Conservation (phyloP, 1,140 invertebrate genomes). For the Drosophila virilis region DNA sequence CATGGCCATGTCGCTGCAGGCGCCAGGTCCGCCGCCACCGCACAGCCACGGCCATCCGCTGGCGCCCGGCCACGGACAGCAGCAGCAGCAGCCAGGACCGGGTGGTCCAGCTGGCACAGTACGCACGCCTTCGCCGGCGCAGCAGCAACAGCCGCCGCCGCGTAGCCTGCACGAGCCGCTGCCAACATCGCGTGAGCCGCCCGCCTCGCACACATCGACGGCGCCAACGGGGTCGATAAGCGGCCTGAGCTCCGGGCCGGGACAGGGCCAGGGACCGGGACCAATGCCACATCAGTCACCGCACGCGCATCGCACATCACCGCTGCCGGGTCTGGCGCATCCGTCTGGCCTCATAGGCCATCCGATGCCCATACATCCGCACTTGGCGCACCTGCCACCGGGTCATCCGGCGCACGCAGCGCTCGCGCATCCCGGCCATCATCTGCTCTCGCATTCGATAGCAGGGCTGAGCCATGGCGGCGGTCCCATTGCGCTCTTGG, state of each 20-base stretch:
- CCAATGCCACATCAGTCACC: slow-evolving; percentile 68
- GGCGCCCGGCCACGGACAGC: slow-evolving; percentile 81
- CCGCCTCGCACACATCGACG: slow-evolving; percentile 62
- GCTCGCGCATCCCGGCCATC: slow-evolving; percentile 75
- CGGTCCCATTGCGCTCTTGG: slow-evolving; percentile 73
- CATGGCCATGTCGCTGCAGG: slow-evolving; percentile 75
- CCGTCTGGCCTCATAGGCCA: slow-evolving; percentile 76
- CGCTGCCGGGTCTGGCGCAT: slow-evolving; percentile 68
- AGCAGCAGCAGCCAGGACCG: slow-evolving; percentile 61
- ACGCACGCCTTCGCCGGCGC: slow-evolving; percentile 79
- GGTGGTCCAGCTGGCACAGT: slow-evolving; percentile 81
- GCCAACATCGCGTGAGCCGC: slow-evolving; percentile 66
- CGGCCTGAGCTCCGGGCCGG: slow-evolving; percentile 21
- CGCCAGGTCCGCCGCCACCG: slow-evolving; percentile 61
- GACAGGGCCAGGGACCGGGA: slow-evolving; percentile 37
- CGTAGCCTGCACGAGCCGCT: slow-evolving; percentile 66
- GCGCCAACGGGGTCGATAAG: slow-evolving; percentile 49
- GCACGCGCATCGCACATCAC: slow-evolving; percentile 77
- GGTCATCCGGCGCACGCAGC: slow-evolving; percentile 81
- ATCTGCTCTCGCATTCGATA: slow-evolving; percentile 76
- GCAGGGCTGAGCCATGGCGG: slow-evolving; percentile 73
- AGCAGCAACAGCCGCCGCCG: slow-evolving; percentile 67
- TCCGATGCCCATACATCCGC: slow-evolving; percentile 80
- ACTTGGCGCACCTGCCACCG: slow-evolving; percentile 78
- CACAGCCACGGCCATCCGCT: slow-evolving; percentile 59